Evolutionary conservation across 2,888 invertebrate species (phyloP), one percentile per base, ranked within the genome.

Genomic region (Nebria salina): DNA sequence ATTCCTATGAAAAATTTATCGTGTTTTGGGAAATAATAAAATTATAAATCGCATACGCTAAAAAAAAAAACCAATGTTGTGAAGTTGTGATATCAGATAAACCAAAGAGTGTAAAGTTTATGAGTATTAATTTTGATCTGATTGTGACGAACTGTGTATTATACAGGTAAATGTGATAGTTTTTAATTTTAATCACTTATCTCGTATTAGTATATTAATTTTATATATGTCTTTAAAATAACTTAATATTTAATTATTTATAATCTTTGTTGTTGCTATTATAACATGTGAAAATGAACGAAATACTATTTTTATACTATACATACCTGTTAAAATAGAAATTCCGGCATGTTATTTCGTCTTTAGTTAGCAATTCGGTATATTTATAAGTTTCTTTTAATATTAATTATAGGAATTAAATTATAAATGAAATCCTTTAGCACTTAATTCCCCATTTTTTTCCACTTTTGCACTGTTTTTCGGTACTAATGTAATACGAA

Each of bases 1-100:
- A 89, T 89, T 81, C 89, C 89, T 43, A 89, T 89, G 89, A 89
- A 89, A 87, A 88, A 87, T 84, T 83, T 89, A 42, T 86, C 87
- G 68, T 87, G 87, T 84, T 87, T 87, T 83, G 84, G 82, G 34
- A 77, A 77, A 43, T 72, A 81, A 81, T 73, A 64, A 20, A 9
- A 25, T 15, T 68, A 68, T n/a, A 68, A 3, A 54, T 54, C 54
- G 7, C n/a, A 68, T 68, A 13, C 25, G 68, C 25, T 68, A 15
- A n/a, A 68, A 25, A n/a, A 68, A 25, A 34, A 34, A 34, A 34
- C 25, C 68, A 77, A 77, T 77, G 70, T 77, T 54, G 26, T 7
- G 72, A 70, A 73, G 65, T 72, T 78, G 72, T 72, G 72, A 78
- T 72, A 70, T 26, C 70, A 70, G 20, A 15, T 25, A 26, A 43